Evolutionary conservation across 2,113 vertebrate species (phyloP).

Genomic region (Panurus biarmicus): DNA sequence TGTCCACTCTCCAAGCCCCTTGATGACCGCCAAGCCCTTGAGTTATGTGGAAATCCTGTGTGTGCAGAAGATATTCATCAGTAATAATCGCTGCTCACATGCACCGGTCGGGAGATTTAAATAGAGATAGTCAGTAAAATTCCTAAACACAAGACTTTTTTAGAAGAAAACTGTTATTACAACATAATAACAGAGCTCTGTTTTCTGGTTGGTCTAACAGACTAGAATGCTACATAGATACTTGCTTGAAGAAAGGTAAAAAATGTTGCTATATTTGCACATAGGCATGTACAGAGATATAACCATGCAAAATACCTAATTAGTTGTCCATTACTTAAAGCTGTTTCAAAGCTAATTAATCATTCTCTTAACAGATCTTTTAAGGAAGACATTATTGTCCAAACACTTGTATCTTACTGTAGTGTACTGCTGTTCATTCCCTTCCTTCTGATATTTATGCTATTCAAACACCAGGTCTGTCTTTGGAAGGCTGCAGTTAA

Average conservation of each 20-base stretch:
- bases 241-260: neutral
- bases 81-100: neutral
- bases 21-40: neutral
- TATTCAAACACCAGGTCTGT: conserved; percentile 38
- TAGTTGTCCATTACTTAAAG: neutral
- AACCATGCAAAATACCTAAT: neutral
- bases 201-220: neutral
- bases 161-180: neutral
- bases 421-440: conserved; percentile 21
- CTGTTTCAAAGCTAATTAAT: neutral
- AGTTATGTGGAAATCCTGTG: neutral
- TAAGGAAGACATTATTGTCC: neutral
- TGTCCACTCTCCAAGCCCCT: neutral
- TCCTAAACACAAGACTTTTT: neutral
- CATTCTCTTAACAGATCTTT: neutral
- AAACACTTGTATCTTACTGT: neutral
- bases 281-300: neutral
- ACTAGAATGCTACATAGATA: neutral
- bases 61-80: neutral
- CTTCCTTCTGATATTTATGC: conserved; percentile 28
- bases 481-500: conserved; percentile 61
- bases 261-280: neutral
- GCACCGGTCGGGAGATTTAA: neutral
- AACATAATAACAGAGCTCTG: neutral
- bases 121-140: neutral